phyloP scores from a whole-genome alignment of 2,888 invertebrate species.

The Anoplius nigerrimus region DNA sequence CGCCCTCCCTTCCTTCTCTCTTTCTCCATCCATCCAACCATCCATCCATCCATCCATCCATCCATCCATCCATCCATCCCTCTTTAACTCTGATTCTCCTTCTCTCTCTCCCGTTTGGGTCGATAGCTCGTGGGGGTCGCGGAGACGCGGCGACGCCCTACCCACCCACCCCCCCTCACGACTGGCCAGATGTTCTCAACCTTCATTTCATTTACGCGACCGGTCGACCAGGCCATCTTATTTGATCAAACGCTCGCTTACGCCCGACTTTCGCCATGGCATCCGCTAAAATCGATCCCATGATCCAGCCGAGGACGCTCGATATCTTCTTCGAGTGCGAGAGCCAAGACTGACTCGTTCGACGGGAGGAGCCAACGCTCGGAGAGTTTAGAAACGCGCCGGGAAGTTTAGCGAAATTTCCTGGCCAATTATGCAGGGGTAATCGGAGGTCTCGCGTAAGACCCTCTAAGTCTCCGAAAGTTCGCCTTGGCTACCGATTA shows the following conservation, averaged over 20 bases:
- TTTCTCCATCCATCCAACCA: conserved; percentile 42
- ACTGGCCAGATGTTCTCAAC: conserved; percentile 70
- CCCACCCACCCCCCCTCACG: conserved; percentile 66
- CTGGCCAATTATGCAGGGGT: no score
- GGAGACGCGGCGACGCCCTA: conserved; percentile 75
- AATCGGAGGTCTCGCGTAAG: no score
- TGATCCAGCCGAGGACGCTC: no score
- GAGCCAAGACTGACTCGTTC: no score
- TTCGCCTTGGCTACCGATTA: no score
- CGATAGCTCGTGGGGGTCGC: conserved; percentile 73
- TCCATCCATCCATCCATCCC: conserved; percentile 13
- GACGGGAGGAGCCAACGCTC: no score
- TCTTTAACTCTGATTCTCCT: conserved; percentile 35
- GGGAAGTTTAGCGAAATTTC: no score
- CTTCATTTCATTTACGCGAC: conserved; percentile 25
- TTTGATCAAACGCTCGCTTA: neutral
- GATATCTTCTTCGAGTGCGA: no score
- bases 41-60: conserved; percentile 16
- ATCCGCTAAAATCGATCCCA: no score
- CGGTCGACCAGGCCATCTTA: neutral
- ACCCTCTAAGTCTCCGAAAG: no score
- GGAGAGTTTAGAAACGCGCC: no score
- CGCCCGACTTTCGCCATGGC: neutral
- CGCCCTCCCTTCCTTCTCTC: conserved; percentile 8
- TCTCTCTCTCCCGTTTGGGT: conserved; percentile 64